phyloP scores from a whole-genome alignment of 1,140 invertebrate species.

The Popillia japonica region DNA sequence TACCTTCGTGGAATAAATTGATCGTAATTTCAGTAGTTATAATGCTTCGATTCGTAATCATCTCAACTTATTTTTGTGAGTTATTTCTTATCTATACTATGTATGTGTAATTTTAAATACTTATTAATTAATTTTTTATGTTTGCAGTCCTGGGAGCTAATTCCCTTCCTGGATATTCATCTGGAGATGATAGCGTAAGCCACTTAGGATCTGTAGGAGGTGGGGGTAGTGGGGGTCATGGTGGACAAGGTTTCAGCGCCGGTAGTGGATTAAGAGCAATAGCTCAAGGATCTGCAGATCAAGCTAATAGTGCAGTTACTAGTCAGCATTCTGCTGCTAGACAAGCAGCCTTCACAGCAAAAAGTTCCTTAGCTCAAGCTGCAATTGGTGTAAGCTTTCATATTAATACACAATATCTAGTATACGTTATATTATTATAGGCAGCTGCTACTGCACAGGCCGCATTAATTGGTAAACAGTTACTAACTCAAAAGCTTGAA shows the following conservation, averaged over 20 bases:
- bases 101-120: not conserved
- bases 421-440: slow-evolving; percentile 42
- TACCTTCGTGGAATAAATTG: not conserved
- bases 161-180: not conserved
- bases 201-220: not conserved
- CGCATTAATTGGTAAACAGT: slow-evolving; percentile 68
- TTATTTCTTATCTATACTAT: not conserved
- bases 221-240: not conserved
- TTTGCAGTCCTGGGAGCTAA: not conserved
- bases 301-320: slow-evolving; percentile 28
- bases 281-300: slow-evolving; percentile 36
- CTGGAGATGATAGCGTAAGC: not conserved
- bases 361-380: slow-evolving; percentile 36
- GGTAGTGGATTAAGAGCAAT: slow-evolving; percentile 34
- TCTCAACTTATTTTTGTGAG: slow-evolving; percentile 38
- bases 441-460: slow-evolving; percentile 64
- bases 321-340: slow-evolving; percentile 34
- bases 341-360: slow-evolving; percentile 32
- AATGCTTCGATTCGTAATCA: slow-evolving; percentile 40
- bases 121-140: too few relatives aligned
- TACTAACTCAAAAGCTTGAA: slow-evolving; percentile 64
- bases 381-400: slow-evolving; percentile 29
- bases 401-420: not conserved
- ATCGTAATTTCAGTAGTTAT: not conserved
- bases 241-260: slow-evolving; percentile 29